Base-by-base conservation (phyloP, 2,113 vertebrate species). In the Actenoides hombroni region DNA sequence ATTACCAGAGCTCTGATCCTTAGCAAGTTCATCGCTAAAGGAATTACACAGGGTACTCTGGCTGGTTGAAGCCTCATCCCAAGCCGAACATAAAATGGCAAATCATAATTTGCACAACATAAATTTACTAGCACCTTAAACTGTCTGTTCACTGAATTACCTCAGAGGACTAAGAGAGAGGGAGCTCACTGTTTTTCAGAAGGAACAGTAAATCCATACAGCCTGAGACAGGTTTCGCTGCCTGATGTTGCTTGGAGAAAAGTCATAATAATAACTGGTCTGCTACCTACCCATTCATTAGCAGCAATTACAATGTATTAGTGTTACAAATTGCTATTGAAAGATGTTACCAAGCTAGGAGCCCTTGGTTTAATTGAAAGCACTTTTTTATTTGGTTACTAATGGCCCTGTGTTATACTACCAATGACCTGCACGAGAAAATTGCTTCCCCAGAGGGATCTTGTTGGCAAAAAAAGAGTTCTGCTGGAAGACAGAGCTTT, bases 311-410 rank as follows among this genome's bases (percentile, higher is more conserved):
- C 35, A 28, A 39, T 29, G 33, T 5, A 25, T 60, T 95, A 92
- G 48, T 39, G 39, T 64, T 68, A 79, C 74, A 86, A 89, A 94
- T 74, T 60, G 77, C 94, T 86, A 31, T 48, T 85, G 86, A 68
- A 75, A 84, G 83, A 68, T 73, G 86, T 71, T 70, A 86, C 65
- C 24, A 11, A 86, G 90, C 86, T 71, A 49, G 69, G 54, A 84
- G 74, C 35, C 42, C 75, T 57, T 16, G 5, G 29, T 61, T 95
- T 79, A 82, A 94, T 79, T 87, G 77, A 75, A 88, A 94, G 56
- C 70, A 60, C 42, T 75, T 91, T 90, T 78, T 64, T 33, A 75
- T 95, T 92, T 84, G 70, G 87, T 91, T 76, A 68, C 70, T 84
- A 56, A 79, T 63, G 48, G 74, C 42, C 57, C 63, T 49, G 46